These are phyloP conservation scores for Erpornis zantholeuca DNA, from an alignment of 2,113 vertebrate genomes.

Conservation along the genomic window DNA sequence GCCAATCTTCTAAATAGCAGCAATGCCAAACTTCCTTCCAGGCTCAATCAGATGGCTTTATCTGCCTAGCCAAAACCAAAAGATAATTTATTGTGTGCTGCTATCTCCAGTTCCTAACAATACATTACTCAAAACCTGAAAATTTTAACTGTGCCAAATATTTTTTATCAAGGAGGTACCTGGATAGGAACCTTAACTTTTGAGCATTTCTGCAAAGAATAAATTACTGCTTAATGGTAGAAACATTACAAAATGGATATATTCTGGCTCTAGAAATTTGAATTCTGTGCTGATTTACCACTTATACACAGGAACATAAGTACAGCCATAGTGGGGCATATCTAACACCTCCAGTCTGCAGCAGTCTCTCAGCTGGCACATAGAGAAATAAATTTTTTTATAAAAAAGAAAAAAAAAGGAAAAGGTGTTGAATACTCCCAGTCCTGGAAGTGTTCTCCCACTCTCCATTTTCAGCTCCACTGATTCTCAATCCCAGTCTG, in stretches of 20 bases:
- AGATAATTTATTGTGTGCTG: slow-evolving; percentile 10
- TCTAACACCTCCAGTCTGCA: neutral
- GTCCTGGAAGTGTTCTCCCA: neutral
- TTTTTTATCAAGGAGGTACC: slow-evolving; percentile 68
- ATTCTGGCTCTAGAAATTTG: neutral
- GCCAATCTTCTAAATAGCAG: neutral
- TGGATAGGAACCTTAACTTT: slow-evolving; percentile 34
- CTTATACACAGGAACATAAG: neutral
- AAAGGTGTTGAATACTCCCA: neutral
- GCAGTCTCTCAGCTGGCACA: neutral
- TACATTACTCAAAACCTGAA: slow-evolving; percentile 49
- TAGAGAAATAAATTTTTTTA: neutral
- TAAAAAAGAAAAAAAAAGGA: neutral
- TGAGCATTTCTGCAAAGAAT: slow-evolving; percentile 51
- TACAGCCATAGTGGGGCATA: neutral
- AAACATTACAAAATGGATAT: neutral
- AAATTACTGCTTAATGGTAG: slow-evolving; percentile 23
- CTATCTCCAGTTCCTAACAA: slow-evolving; percentile 53
- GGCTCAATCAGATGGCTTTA: slow-evolving; percentile 10
- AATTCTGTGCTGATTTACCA: neutral
- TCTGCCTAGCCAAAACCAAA: slow-evolving; percentile 35
- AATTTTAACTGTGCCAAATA: slow-evolving; percentile 63
- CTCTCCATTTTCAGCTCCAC: neutral
- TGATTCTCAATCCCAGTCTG: neutral
- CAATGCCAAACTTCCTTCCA: slow-evolving; percentile 42